Evolutionary conservation across 2,113 vertebrate genomes (phyloP), one percentile per base, ranked within the genome.

Genomic region (Ibidorhyncha struthersii): DNA sequence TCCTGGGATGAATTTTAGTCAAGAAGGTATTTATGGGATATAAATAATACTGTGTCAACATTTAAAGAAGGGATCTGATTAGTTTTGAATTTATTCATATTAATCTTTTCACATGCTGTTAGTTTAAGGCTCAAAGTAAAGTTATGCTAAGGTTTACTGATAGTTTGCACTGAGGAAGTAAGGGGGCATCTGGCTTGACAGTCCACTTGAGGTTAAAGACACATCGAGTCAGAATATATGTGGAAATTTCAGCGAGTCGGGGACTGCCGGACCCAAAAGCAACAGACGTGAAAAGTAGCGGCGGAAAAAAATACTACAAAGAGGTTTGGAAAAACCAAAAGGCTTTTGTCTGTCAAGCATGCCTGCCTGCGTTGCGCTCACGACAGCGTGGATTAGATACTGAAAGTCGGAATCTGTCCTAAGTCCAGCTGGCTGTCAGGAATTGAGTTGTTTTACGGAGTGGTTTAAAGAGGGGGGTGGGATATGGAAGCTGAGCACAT

Each of bases 1-100:
- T 98, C 95, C 96, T 96, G 98, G 97, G 97, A 98, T 97, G 96
- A 98, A 98, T 98, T 98, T 98, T 98, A 98, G 98, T 98, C 98
- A 98, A 98, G 98, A 98, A 99, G 98, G 98, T 98, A 99, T 99
- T 99, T 98, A 98, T 97, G 96, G 98, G 98, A 97, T 98, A 99
- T 99, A 99, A 99, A 99, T 99, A 99, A 99, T 98, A 98, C 98
- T 98, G 96, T 98, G 98, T 99, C 98, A 99, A 99, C 98, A 98
- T 96, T 93, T 97, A 96, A 98, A 98, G 98, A 98, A 98, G 96
- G 97, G 89, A 97, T 97, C 91, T 97, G 96, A 98, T 98, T 98
- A 98, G 98, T 98, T 98, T 98, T 98, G 96, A 98, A 98, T 98
- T 97, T 98, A 98, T 98, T 97, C 95, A 50, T 98, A 99, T 98